Base-by-base conservation (phyloP, 2,888 invertebrate genomes). In the Mesorhabditis sp. region DNA sequence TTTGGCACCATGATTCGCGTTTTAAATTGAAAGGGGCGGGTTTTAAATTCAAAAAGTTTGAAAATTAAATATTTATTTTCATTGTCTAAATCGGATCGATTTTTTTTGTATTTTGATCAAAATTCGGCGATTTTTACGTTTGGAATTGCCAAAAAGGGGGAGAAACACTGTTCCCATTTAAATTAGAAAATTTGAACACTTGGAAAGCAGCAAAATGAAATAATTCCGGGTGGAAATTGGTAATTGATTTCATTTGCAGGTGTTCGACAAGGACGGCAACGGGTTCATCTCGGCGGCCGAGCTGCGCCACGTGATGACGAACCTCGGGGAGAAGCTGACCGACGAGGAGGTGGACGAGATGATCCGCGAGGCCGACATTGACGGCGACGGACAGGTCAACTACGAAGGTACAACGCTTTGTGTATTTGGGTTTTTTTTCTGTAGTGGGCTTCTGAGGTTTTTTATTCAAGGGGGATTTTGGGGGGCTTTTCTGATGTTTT, bases 281-380 rank as follows among this genome's bases (percentile, higher is more conserved):
- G 97, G 97, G 85, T 97, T 95, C 90, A 96, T 97, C 89, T 94
- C 94, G 80, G 95, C 95, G 84, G 95, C 95, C 80, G 96, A 96
- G 89, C 90, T 96, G 87, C 93, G 96, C 90, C 95, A 97, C 90
- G 96, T 97, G 80, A 96, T 97, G 96, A 97, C 96, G 90, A 97
- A 97, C 90, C 92, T 97, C 86, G 96, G 96, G 76, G 96, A 97
- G 90, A 97, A 97, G 89, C 91, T 97, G 87, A 97, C 96, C 87
- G 95, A 95, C 89, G 95, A 95, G 89, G 95, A 95, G 89, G 95
- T 97, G 85, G 95, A 96, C 88, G 96, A 97, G 90, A 96, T 97
- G 95, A 95, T 96, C 89, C 91, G 79, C 63, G 95, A 95, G 90
- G 95, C 95, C 85, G 95, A 96, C 90, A 95, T 96, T 89, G 96